Evolutionary conservation across 2,888 invertebrate genomes (phyloP), one percentile per base, ranked within the genome.

Genomic region (Synergus itoensis): DNA sequence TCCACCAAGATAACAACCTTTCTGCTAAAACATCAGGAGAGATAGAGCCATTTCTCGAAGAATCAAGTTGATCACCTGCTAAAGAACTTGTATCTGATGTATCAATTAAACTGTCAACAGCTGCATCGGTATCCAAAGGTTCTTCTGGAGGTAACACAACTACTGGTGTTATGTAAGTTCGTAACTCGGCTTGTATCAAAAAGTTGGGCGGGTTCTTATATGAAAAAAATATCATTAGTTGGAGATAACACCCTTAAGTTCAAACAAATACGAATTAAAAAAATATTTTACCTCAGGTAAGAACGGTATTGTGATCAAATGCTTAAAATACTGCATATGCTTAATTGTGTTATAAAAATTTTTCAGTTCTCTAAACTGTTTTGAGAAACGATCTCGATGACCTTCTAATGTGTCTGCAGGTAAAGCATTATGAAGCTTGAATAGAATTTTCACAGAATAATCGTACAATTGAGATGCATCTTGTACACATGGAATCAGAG

Each of bases 381-480:
- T 96, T 63, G 96, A 93, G 93, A 99, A 99, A 83, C 99, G 95
- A 85, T 96, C 95, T 78, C 97, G 95, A 93, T 97, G 99, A 8
- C 99, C 99, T 82, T 95, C 93, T 53, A 99, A 93, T 0, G 97
- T 96, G 92, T 99, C 99, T 0, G 97, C 95, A 0, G 99, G 97
- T 85, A 99, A 93, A 82, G 96, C 95, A 90, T 96, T 96, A 93
- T 99, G 99, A 82, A 99, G 94, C 86, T 97, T 96, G 93, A 99
- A 99, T 92, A 99, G 94, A 85, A 99, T 96, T 89, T 99, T 98
- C 81, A 99, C 99, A 88, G 97, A 96, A 91, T 97, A 97, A 94
- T 99, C 99, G 92, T 99, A 99, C 45, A 99, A 94, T 90, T 97
- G 97, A 86, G 98, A 98, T 0, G 99, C 98, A 92, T 99, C 99